Conservation (phyloP, 1,140 invertebrate species). For the Chelonus insularis region DNA sequence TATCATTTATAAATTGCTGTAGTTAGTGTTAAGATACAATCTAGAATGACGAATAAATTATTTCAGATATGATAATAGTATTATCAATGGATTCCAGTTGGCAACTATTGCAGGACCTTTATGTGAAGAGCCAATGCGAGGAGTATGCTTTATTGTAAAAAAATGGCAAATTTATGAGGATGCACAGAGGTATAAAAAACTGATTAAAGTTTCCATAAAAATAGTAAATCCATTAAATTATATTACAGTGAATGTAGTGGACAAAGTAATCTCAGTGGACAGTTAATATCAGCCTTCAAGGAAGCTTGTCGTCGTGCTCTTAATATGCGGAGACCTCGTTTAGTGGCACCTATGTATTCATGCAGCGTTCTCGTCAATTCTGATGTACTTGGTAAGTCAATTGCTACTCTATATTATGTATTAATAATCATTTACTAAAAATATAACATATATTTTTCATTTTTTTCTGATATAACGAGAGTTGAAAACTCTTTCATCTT, state of each 20-base stretch:
- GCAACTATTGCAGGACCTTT: constrained; percentile 86
- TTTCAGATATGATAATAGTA: constrained; percentile 71
- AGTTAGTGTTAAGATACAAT: too few relatives aligned
- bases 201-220: neutral
- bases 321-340: constrained; percentile 83
- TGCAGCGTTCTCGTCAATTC: constrained; percentile 91
- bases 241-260: constrained; percentile 11
- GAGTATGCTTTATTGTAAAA: constrained; percentile 87
- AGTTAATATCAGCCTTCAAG: constrained; percentile 89
- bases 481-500: too few relatives aligned
- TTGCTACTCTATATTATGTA: too few relatives aligned
- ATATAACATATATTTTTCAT: neutral
- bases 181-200: constrained; percentile 40
- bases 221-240: neutral
- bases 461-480: too few relatives aligned
- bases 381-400: constrained; percentile 85
- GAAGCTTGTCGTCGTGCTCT: constrained; percentile 88
- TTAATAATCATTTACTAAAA: neutral
- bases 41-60: too few relatives aligned
- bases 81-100: constrained; percentile 94
- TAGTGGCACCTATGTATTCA: constrained; percentile 96
- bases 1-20: constrained; percentile 37
- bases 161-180: constrained; percentile 70
- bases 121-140: constrained; percentile 96
- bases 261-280: constrained; percentile 68